Conservation (phyloP, 2,797 vertebrate genomes). For the Peromyscus eremicus region DNA sequence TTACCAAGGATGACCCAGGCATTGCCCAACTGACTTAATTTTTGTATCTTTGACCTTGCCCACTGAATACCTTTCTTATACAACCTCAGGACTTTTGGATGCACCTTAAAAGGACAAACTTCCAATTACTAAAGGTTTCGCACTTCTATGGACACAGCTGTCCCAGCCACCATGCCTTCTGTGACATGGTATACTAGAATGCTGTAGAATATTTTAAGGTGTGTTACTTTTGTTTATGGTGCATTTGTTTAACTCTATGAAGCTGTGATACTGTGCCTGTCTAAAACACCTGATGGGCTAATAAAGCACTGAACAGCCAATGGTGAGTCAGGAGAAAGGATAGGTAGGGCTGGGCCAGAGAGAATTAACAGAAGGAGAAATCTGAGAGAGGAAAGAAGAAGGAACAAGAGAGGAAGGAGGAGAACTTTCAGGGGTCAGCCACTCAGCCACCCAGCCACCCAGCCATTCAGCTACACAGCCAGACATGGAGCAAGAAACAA, state of each 20-base stretch:
- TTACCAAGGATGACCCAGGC: not conserved
- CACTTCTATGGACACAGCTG: not conserved
- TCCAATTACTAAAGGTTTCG: not conserved
- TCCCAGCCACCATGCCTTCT: not conserved
- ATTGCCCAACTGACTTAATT: not conserved
- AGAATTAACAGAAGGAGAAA: too few relatives aligned
- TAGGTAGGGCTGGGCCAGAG: not conserved
- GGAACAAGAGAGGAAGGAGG: too few relatives aligned
- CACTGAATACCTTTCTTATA: not conserved
- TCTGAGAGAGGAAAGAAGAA: too few relatives aligned
- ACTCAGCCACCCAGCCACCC: too few relatives aligned
- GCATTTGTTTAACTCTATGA: not conserved
- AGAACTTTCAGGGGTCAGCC: too few relatives aligned
- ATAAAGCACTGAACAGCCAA: not conserved
- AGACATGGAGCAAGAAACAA: not conserved
- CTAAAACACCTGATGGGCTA: not conserved
- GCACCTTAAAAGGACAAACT: not conserved
- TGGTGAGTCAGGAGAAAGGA: not conserved
- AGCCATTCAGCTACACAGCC: too few relatives aligned
- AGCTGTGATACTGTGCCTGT: not conserved
- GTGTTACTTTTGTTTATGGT: too few relatives aligned
- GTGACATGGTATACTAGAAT: not conserved
- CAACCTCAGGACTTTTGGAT: not conserved
- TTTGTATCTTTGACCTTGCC: not conserved
- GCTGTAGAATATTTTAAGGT: too few relatives aligned